Conservation (phyloP, 23 tunicate genomes). For the Ascidia mentula region DNA sequence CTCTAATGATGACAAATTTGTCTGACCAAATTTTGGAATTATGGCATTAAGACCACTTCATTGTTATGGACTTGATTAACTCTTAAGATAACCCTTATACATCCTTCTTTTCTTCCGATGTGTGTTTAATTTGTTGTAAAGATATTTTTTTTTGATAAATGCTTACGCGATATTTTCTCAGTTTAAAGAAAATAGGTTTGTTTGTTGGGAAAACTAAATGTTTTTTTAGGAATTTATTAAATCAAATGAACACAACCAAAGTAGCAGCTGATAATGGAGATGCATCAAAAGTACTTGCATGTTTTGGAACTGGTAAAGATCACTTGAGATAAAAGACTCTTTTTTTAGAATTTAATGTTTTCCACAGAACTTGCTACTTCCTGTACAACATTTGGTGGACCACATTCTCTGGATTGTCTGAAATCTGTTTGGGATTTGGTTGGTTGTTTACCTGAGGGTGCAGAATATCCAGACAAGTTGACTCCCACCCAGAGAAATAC, state of each 20-base stretch:
- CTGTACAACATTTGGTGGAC: background rate
- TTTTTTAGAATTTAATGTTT: background rate
- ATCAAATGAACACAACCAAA: background rate
- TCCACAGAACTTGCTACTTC: background rate
- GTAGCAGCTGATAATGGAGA: background rate
- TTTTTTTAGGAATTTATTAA: background rate
- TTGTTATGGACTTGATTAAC: too few species aligned
- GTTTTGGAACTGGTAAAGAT: background rate
- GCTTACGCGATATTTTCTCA: too few species aligned
- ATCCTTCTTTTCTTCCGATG: too few species aligned
- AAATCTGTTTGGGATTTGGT: background rate
- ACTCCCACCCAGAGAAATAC: background rate
- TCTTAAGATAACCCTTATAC: too few species aligned
- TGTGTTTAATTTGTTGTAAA: too few species aligned
- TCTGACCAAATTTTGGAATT: too few species aligned
- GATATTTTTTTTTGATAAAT: too few species aligned
- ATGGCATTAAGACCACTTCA: too few species aligned
- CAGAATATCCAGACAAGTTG: background rate
- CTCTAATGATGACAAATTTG: too few species aligned
- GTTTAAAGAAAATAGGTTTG: too few species aligned
- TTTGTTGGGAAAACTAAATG: too few species aligned
- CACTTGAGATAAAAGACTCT: background rate
- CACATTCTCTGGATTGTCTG: background rate
- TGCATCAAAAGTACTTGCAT: background rate
- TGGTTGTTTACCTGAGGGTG: background rate